Conservation (phyloP, 1,140 invertebrate genomes). For the Psilanteris sp. region DNA sequence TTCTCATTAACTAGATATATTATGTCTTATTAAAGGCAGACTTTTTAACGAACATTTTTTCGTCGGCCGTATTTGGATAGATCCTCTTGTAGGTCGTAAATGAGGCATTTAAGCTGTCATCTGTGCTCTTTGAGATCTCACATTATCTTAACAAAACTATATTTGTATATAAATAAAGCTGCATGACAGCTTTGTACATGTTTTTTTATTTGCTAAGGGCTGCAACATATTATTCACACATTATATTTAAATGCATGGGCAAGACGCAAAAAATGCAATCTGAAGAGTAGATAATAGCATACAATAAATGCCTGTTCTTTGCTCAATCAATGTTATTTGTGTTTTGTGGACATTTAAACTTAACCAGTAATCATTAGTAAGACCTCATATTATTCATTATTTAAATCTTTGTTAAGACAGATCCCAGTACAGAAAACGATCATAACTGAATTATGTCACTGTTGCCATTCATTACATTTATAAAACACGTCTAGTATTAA, state of each 20-base stretch:
- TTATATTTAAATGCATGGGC: too few species aligned
- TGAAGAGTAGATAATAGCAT: too few species aligned
- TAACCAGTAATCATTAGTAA: background rate
- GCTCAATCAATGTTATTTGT: too few species aligned
- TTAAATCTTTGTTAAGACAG: too few species aligned
- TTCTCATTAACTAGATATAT: slow-evolving; percentile 7
- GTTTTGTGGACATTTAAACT: too few species aligned
- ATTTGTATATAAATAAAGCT: too few species aligned
- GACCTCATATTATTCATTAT: too few species aligned
- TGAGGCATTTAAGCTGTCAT: slow-evolving; percentile 20
- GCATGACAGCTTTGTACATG: too few species aligned
- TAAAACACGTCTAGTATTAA: too few species aligned
- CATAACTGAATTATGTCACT: slow-evolving; percentile 12
- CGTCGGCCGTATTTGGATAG: slow-evolving; percentile 14
- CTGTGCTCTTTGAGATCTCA: slow-evolving; percentile 29
- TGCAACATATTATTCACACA: background rate
- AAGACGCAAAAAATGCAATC: too few species aligned
- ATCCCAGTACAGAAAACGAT: slow-evolving; percentile 32
- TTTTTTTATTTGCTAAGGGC: background rate
- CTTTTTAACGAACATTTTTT: slow-evolving; percentile 28
- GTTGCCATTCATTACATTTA: too few species aligned
- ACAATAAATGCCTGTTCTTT: too few species aligned
- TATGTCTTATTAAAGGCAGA: slow-evolving; percentile 35
- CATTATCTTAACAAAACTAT: background rate
- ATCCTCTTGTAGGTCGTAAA: slow-evolving; percentile 14